Evolutionary conservation across 2,888 invertebrate genomes (phyloP), one percentile per base, ranked within the genome.

Genomic region (Ectropis crepuscularia): DNA sequence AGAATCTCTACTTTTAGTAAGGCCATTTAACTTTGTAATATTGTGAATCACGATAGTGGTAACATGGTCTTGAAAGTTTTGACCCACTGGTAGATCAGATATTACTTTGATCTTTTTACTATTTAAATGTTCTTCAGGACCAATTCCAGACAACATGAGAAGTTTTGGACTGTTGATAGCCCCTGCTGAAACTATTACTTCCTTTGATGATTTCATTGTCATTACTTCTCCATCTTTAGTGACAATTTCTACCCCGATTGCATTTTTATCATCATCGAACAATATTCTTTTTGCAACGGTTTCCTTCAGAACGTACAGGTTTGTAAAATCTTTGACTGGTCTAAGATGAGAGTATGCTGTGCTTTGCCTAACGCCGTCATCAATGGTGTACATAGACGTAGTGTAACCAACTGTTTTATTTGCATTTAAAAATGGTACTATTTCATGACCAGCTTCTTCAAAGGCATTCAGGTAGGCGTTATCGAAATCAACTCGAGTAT

Each of bases 381-480:
- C 65, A 37, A 76, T 64, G 0, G 74, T 74, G 6, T 61, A 67
- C 11, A 75, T 42, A 0, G 70, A 59, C 6, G 65, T 60, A 9
- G 70, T 82, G 63, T 61, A 87, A 66, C 68, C 90, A 78, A 63
- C 67, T 77, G 86, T 48, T 79, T 83, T 63, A 72, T 87, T 69
- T 0, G 73, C 78, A 57, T 78, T 80, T 28, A 74, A 68, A 51
- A 80, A 73, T 53, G 72, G 42, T 11, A 86, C 67, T n/a, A 78
- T 78, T 12, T 82, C 73, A 61, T 87, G 79, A 0, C 91, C 92
- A 61, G 86, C 69, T 71, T 93, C 88, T 58, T 73, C 67, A 6
- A 87, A 86, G 0, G 85, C 89, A 60, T 79, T 75, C 63, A 81
- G 71, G 57, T 78, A 81, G 0, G 63, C 65, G 5, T 71, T 37